Percentiles rank a stretch among this genome's conserved stretches.
Conservation (phyloP, 2,888 invertebrate species). For the Proisotoma minuta region DNA sequence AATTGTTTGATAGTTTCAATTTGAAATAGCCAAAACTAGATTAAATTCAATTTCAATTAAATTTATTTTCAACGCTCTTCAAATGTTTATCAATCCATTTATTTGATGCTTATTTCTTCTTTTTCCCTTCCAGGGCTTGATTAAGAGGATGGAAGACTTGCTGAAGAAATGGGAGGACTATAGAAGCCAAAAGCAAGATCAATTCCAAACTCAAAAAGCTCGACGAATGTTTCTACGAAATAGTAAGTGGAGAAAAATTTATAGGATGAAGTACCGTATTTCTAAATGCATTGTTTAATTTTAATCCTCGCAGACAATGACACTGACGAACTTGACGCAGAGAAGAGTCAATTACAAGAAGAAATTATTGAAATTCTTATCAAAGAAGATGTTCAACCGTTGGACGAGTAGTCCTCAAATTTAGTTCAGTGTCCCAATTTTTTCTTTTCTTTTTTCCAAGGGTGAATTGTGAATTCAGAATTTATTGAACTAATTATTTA, state of each 20-base stretch:
- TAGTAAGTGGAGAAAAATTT: conserved; percentile 60
- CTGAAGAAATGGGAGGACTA: conserved; percentile 83
- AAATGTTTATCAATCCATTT: conserved; percentile 6
- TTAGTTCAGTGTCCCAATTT: not conserved
- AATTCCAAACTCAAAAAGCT: conserved; percentile 73
- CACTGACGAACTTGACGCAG: conserved; percentile 85
- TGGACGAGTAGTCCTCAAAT: conserved; percentile 39
- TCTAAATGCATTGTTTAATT: not conserved
- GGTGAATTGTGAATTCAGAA: too few relatives aligned
- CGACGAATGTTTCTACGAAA: conserved; percentile 77
- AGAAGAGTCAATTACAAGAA: conserved; percentile 81
- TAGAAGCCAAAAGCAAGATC: conserved; percentile 66
- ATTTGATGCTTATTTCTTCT: conserved; percentile 9
- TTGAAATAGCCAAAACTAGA: too few relatives aligned
- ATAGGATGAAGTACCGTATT: not conserved
- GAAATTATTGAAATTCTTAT: conserved; percentile 96
- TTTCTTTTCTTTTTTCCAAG: not conserved
- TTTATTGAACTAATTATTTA: too few relatives aligned
- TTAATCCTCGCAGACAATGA: conserved; percentile 68
- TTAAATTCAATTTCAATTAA: too few relatives aligned
- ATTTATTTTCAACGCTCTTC: too few relatives aligned
- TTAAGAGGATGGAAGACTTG: conserved; percentile 82
- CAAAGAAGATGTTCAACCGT: conserved; percentile 56
- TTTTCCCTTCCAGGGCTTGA: conserved; percentile 63
- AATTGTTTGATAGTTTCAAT: too few relatives aligned